These are phyloP conservation scores for Deladenus siricidicola DNA, from an alignment of 2,888 invertebrate genomes.

Conservation along the genomic window DNA sequence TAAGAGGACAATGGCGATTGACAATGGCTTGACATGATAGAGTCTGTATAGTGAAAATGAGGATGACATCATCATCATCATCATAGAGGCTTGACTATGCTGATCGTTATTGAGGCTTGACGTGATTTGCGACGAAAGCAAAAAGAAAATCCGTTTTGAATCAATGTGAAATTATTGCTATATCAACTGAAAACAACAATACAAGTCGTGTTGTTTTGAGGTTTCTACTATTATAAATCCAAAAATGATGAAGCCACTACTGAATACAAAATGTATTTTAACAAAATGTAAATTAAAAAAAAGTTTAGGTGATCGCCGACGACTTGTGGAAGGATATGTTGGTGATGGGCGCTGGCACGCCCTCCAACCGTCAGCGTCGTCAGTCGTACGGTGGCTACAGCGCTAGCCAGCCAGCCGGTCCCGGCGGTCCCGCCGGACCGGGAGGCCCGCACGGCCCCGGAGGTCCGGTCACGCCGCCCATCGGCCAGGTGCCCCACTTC, in stretches of 20 bases:
- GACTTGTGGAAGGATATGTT: constrained; percentile 50
- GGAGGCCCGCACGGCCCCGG: constrained; percentile 1
- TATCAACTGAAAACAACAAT: too few species aligned
- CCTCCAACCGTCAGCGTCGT: constrained; percentile 48
- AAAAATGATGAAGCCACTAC: too few species aligned
- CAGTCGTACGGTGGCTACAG: constrained; percentile 50
- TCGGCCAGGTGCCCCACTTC: constrained; percentile 8
- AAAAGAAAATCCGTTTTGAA: too few species aligned
- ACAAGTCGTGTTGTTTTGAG: too few species aligned
- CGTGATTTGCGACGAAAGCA: too few species aligned
- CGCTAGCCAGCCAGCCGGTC: constrained; percentile 24
- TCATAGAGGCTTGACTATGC: too few species aligned
- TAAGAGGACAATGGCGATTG: constrained; percentile 1
- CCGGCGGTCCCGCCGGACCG: constrained; percentile 4
- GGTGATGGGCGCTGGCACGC: constrained; percentile 47
- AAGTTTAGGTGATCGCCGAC: constrained; percentile 16
- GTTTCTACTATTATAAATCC: too few species aligned
- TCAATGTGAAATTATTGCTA: too few species aligned
- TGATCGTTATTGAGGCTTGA: too few species aligned
- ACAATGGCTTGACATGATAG: neutral
- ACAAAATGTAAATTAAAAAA: too few species aligned
- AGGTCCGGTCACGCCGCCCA: too few species aligned
- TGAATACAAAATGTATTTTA: neutral
- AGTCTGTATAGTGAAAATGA: neutral
- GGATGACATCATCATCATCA: too few species aligned